Evolutionary conservation across 2,113 vertebrate species (phyloP).

Genomic region (Myiagra hebetior): DNA sequence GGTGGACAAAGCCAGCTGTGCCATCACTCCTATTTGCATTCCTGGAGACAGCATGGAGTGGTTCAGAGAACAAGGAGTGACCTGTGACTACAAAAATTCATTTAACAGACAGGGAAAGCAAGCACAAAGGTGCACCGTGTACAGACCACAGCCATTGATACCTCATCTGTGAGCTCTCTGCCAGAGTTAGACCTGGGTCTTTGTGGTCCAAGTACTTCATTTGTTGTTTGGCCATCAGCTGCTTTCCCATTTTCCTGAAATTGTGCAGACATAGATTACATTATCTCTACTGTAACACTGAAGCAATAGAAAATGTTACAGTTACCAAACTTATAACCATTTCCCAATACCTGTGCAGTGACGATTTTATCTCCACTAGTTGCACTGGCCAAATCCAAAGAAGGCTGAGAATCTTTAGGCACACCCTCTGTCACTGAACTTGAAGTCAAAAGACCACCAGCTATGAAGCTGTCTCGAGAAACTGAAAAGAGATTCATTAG

Average conservation of each 20-base stretch:
- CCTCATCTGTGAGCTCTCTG: conserved; percentile 97
- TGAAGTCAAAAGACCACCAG: conserved; percentile 83
- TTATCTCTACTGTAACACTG: not conserved
- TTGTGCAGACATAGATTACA: not conserved
- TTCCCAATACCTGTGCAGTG: conserved; percentile 83
- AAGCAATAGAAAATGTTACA: not conserved
- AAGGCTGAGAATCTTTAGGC: conserved; percentile 91
- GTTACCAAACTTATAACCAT: not conserved
- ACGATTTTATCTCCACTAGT: conserved; percentile 97
- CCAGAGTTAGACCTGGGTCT: conserved; percentile 96
- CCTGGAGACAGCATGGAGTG: not conserved
- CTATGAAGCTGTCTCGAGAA: conserved; percentile 69
- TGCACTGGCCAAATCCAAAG: conserved; percentile 95
- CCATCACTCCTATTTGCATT: not conserved
- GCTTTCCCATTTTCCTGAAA: conserved; percentile 88
- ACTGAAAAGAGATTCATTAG: conserved; percentile 59
- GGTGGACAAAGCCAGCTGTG: not conserved
- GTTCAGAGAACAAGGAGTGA: not conserved
- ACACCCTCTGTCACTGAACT: conserved; percentile 79
- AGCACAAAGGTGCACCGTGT: not conserved
- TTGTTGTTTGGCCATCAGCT: conserved; percentile 78
- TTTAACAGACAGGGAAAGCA: not conserved
- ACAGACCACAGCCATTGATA: conserved; percentile 38
- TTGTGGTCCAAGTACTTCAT: conserved; percentile 86
- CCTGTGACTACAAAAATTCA: not conserved